Conservation (phyloP, 2,888 invertebrate genomes). For the Cheilosia vernalis region DNA sequence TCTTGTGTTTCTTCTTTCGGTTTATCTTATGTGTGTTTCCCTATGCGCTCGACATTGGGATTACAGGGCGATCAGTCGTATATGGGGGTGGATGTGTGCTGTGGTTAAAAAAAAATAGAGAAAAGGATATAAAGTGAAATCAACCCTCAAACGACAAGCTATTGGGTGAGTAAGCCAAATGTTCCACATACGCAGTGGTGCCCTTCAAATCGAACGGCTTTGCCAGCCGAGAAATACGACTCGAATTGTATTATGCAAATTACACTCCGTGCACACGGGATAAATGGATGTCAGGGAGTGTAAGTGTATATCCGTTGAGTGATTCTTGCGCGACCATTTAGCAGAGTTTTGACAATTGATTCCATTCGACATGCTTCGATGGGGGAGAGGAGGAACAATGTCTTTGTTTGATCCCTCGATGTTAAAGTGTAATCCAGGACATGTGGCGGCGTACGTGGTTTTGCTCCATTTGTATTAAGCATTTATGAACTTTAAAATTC, state of each 20-base stretch:
- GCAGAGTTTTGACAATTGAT: constrained; percentile 72
- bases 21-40: constrained; percentile 23
- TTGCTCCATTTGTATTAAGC: constrained; percentile 66
- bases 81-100: constrained; percentile 41
- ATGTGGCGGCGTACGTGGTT: constrained; percentile 28
- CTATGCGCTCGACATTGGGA: constrained; percentile 57
- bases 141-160: constrained; percentile 73
- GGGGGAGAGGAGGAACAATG: not conserved
- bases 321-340: constrained; percentile 75
- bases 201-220: constrained; percentile 55
- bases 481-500: constrained; percentile 74
- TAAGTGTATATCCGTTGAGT: constrained; percentile 48
- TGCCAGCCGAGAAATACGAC: constrained; percentile 30
- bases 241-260: constrained; percentile 75
- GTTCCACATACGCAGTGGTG: constrained; percentile 72
- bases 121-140: constrained; percentile 69
- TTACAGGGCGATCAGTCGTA: constrained; percentile 71
- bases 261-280: constrained; percentile 59
- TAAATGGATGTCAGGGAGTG: constrained; percentile 55
- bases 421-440: constrained; percentile 21
- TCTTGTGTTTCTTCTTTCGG: constrained; percentile 57
- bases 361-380: constrained; percentile 67
- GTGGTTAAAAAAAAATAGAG: constrained; percentile 17
- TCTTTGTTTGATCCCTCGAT: constrained; percentile 15
- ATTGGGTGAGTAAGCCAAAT: constrained; percentile 68